Base-by-base conservation (phyloP, 37 sponge, comb jelly and placozoan genomes). In the Aplysina aerophoba region DNA sequence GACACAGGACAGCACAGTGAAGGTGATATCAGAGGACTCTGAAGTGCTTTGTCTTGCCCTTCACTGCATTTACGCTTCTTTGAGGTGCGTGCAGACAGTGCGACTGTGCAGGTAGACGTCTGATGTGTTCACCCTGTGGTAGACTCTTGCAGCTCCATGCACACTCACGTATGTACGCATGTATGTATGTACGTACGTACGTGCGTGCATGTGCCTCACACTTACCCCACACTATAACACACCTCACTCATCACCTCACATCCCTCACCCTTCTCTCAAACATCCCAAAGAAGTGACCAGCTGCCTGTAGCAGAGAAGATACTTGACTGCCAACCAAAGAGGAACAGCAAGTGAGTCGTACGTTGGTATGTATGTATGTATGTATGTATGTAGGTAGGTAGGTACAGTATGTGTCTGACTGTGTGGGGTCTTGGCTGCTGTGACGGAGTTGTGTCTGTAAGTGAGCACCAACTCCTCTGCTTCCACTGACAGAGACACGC, bases 281-380 rank as follows among this genome's bases (percentile, higher is more conserved):
- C 81, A 56, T 21, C 16, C 22, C 82, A 31, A 53, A 89, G 92
- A 40, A 83, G 38, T 82, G 92, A 92, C 53, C 89, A 88, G 27
- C 28, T 88, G 65, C 69, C 22, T 44, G 25, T 83, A 31, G 87
- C 80, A 14, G 66, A 85, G 35, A 14, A 53, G 36, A 81, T 81
- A 0, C 0, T 81, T 21, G 81, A 81, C 27, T 59, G 62, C 21
- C 37, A 34, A n/a, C 59, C 61, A 57, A n/a, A 25, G 14, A 81
- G 61, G 38, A 53, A 13, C 27, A n/a, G 13, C 17, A 81, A 3
- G 78, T 75, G 34, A 31, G 63, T 13, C n/a, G 12, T 22, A 4
- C 5, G 4, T 14, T 14, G 27, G 4, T 62, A 6, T 4, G 5
- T 11, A 27, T 6, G 63, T 22, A 4, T 4, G 5, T 14, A 27